phyloP scores from a whole-genome alignment of 1,140 invertebrate species.

The Argopecten irradians region DNA sequence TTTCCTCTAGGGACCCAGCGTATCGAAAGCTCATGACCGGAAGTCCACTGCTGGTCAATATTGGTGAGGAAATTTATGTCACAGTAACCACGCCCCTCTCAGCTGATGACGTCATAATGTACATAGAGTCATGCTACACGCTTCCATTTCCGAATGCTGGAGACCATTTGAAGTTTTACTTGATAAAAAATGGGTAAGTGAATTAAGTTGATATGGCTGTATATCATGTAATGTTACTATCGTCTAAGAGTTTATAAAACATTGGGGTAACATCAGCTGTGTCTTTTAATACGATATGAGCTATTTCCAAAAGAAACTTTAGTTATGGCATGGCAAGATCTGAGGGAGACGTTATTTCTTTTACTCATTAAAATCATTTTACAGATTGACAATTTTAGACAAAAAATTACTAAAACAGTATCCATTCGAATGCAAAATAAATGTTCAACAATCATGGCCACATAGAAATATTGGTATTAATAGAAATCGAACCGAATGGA shows the following conservation, averaged over 20 bases:
- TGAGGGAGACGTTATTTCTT: too few species aligned
- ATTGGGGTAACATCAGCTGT: too few species aligned
- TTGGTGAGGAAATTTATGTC: constrained; percentile 50
- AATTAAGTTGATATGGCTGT: background rate
- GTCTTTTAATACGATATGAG: too few species aligned
- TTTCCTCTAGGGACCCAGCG: constrained; percentile 3
- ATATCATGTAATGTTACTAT: background rate
- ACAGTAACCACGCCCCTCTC: constrained; percentile 41
- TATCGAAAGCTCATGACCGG: constrained; percentile 26
- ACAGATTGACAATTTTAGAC: too few species aligned
- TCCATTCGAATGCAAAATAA: too few species aligned
- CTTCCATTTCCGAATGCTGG: background rate
- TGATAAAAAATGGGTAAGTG: constrained; percentile 50
- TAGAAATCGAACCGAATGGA: too few species aligned
- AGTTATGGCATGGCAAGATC: background rate
- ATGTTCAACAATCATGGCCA: too few species aligned
- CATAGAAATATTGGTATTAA: too few species aligned
- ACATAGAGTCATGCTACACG: constrained; percentile 39
- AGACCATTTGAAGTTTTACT: constrained; percentile 34
- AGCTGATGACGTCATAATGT: constrained; percentile 41
- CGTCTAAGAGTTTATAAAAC: background rate
- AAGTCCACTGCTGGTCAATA: constrained; percentile 31
- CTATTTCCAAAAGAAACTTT: background rate
- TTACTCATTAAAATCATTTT: too few species aligned
- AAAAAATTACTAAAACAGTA: too few species aligned